Percentiles rank a stretch among this genome's conserved stretches.
These are phyloP conservation scores for Coptotermes formosanus DNA, from an alignment of 1,140 invertebrate genomes.

Conservation along the genomic window DNA sequence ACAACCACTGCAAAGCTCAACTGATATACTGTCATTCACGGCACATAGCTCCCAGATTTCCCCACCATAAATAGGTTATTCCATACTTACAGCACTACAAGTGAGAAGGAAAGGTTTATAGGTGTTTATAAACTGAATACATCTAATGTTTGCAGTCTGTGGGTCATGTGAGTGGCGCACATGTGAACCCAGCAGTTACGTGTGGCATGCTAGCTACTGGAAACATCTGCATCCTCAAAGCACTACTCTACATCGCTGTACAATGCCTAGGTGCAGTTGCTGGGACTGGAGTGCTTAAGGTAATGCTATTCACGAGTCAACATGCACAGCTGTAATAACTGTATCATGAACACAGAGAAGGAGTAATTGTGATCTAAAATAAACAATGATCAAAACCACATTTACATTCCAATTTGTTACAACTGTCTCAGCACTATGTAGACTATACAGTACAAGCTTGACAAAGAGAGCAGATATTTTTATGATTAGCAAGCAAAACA, in stretches of 20 bases:
- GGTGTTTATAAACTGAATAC: too few relatives aligned
- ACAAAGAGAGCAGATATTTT: too few relatives aligned
- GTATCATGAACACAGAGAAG: constrained; percentile 42
- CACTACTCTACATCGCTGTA: constrained; percentile 75
- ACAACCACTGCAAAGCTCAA: too few relatives aligned
- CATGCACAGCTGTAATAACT: neutral
- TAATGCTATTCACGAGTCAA: constrained; percentile 36
- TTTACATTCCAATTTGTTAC: too few relatives aligned
- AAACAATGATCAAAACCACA: too few relatives aligned
- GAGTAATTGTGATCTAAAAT: constrained; percentile 34
- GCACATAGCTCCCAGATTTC: too few relatives aligned
- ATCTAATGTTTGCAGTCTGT: constrained; percentile 57
- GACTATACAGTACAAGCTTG: too few relatives aligned
- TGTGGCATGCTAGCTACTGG: constrained; percentile 74
- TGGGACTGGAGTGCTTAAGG: constrained; percentile 70
- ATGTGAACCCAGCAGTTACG: constrained; percentile 90
- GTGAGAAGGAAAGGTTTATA: too few relatives aligned
- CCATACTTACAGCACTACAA: too few relatives aligned
- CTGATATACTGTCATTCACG: too few relatives aligned
- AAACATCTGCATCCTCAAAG: constrained; percentile 72
- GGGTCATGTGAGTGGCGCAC: constrained; percentile 86
- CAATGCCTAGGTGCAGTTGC: constrained; percentile 82
- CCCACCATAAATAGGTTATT: too few relatives aligned
- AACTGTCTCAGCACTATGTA: neutral
- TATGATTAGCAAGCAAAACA: too few relatives aligned